A percentile compares a stretch with the other conserved stretches of the same genome.
These are phyloP conservation scores for Drosophila kohkoa DNA, from an alignment of 1,140 invertebrate genomes.

Conservation along the genomic window DNA sequence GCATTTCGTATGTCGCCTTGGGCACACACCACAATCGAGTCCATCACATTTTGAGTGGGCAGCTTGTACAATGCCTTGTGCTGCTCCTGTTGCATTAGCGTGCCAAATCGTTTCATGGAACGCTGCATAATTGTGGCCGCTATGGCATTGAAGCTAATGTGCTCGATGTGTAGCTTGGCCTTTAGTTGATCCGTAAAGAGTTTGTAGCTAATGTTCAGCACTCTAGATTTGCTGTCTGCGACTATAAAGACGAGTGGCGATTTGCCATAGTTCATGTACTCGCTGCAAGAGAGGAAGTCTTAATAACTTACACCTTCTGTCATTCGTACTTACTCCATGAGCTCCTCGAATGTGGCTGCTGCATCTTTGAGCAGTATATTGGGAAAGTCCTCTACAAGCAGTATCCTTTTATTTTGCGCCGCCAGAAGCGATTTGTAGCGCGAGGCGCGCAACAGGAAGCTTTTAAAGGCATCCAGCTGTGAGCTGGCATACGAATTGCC, in stretches of 20 bases:
- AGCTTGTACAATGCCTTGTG: slow-evolving; percentile 85
- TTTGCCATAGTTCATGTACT: slow-evolving; percentile 87
- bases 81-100: slow-evolving; percentile 85
- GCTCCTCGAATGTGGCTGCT: slow-evolving; percentile 86
- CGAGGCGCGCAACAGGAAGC: slow-evolving; percentile 89
- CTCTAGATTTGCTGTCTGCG: slow-evolving; percentile 88
- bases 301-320: background rate
- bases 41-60: slow-evolving; percentile 86
- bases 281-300: slow-evolving; percentile 81
- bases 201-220: slow-evolving; percentile 87
- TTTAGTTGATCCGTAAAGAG: slow-evolving; percentile 88
- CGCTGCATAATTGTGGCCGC: slow-evolving; percentile 88
- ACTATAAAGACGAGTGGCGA: slow-evolving; percentile 90
- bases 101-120: slow-evolving; percentile 87
- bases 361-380: slow-evolving; percentile 88
- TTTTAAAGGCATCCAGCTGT: slow-evolving; percentile 88
- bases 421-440: slow-evolving; percentile 89
- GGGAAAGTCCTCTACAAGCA: slow-evolving; percentile 91
- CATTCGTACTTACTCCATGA: slow-evolving; percentile 87
- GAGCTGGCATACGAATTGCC: slow-evolving; percentile 85
- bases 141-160: slow-evolving; percentile 89
- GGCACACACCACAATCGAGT: slow-evolving; percentile 89
- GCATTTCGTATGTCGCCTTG: slow-evolving; percentile 90
- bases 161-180: slow-evolving; percentile 87
- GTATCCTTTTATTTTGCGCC: slow-evolving; percentile 85